phyloP scores from a whole-genome alignment of 2,888 invertebrate genomes.

The Frankliniella fusca region DNA sequence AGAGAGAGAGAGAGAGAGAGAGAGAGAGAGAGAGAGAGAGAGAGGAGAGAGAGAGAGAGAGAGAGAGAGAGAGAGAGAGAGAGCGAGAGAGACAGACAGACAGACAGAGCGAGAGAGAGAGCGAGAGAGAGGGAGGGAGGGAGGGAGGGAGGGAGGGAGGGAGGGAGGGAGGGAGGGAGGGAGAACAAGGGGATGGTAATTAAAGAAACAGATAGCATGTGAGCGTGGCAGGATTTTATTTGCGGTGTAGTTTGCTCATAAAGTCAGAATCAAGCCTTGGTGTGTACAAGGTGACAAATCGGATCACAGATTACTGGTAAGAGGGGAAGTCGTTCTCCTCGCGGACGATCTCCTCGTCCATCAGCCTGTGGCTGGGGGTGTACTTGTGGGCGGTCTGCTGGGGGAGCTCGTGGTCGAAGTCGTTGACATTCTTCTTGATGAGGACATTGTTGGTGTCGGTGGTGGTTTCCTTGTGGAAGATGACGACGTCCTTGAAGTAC shows the following conservation, averaged over 20 bases:
- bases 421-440: constrained; percentile 55
- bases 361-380: background rate
- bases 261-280: background rate
- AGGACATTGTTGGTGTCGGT: constrained; percentile 38
- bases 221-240: background rate
- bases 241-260: background rate
- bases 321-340: background rate
- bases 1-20: too few species aligned
- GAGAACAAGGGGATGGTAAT: background rate
- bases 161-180: background rate
- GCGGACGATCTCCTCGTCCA: background rate
- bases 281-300: background rate
- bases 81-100: too few species aligned
- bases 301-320: background rate
- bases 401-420: constrained; percentile 51
- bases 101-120: too few species aligned
- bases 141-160: background rate
- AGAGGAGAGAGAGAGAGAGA: too few species aligned
- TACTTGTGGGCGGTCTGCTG: background rate
- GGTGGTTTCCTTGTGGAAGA: constrained; percentile 51
- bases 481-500: constrained; percentile 51
- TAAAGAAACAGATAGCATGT: background rate
- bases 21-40: too few species aligned
- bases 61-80: too few species aligned
- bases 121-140: too few species aligned